Percentiles rank a stretch among this genome's conserved stretches.
These are phyloP conservation scores for Nomada hirtipes DNA, from an alignment of 2,888 invertebrate genomes.

Conservation along the genomic window DNA sequence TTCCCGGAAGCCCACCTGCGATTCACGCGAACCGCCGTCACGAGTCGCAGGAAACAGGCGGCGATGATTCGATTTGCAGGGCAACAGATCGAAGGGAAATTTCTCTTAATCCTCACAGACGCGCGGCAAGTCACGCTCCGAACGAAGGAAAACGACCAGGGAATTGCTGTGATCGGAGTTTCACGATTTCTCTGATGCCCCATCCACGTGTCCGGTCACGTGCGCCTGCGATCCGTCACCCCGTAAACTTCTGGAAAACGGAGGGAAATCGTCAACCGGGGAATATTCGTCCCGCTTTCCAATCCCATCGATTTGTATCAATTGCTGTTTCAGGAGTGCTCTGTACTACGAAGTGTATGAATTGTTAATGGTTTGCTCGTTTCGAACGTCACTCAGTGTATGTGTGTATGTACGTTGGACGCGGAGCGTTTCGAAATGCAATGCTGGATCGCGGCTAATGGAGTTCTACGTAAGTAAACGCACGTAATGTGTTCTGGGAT, in stretches of 20 bases:
- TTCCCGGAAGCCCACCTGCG: slow-evolving; percentile 50
- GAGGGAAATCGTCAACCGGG: slow-evolving; percentile 41
- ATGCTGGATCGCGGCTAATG: neutral
- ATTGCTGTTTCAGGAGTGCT: slow-evolving; percentile 15
- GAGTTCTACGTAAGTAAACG: no score
- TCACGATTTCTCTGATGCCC: slow-evolving; percentile 44
- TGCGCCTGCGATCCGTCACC: slow-evolving; percentile 55
- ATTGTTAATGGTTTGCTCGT: neutral
- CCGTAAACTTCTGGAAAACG: slow-evolving; percentile 59
- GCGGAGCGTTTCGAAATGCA: neutral
- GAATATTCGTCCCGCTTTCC: slow-evolving; percentile 27
- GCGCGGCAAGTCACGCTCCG: slow-evolving; percentile 57
- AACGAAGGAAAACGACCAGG: slow-evolving; percentile 1
- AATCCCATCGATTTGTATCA: slow-evolving; percentile 31
- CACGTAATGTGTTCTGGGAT: neutral
- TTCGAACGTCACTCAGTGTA: slow-evolving; percentile 18
- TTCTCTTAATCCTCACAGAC: slow-evolving; percentile 58
- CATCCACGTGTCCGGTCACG: slow-evolving; percentile 62
- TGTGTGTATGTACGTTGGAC: neutral
- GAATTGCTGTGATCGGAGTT: slow-evolving; percentile 13
- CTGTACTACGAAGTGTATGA: no score
- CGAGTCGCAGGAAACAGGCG: slow-evolving; percentile 36
- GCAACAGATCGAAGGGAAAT: slow-evolving; percentile 39
- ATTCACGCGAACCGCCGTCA: neutral
- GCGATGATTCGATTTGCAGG: slow-evolving; percentile 2